phyloP scores from a whole-genome alignment of 1,140 invertebrate genomes.

The Diachasma alloeum region DNA sequence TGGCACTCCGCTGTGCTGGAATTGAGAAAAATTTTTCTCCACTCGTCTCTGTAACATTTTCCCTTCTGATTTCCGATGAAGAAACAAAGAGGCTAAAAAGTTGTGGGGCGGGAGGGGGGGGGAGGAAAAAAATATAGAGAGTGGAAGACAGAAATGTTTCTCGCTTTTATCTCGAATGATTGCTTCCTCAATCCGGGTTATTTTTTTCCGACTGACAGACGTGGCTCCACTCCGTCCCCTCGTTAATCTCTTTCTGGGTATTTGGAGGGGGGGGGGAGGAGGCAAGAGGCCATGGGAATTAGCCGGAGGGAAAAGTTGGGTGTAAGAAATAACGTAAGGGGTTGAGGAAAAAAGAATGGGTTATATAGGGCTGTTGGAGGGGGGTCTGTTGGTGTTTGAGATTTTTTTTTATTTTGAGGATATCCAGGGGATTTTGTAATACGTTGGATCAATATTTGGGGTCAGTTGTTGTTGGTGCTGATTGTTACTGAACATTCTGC shows the following conservation, averaged over 20 bases:
- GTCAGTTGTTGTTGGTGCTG: too few species aligned
- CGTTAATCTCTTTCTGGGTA: conserved; percentile 30
- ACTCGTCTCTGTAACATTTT: background rate
- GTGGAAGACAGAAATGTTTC: conserved; percentile 16
- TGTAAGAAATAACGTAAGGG: background rate
- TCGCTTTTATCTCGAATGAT: conserved; percentile 28
- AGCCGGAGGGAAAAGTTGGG: background rate
- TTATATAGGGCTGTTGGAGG: background rate
- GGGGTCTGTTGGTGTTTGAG: too few species aligned
- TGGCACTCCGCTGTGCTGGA: background rate
- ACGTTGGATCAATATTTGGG: too few species aligned
- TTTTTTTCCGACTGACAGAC: conserved; percentile 20
- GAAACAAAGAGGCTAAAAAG: background rate
- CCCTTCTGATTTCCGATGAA: background rate
- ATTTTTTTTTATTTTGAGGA: too few species aligned
- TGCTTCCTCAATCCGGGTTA: conserved; percentile 25
- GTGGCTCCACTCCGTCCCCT: conserved; percentile 22
- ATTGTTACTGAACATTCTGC: too few species aligned
- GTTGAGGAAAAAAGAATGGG: background rate
- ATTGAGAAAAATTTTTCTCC: conserved; percentile 23
- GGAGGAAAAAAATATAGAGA: background rate
- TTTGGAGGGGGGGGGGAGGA: background rate
- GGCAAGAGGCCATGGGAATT: background rate
- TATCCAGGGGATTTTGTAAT: too few species aligned
- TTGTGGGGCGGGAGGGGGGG: background rate